phyloP scores from a whole-genome alignment of 2,888 invertebrate genomes.

The Charanyca ferruginea region DNA sequence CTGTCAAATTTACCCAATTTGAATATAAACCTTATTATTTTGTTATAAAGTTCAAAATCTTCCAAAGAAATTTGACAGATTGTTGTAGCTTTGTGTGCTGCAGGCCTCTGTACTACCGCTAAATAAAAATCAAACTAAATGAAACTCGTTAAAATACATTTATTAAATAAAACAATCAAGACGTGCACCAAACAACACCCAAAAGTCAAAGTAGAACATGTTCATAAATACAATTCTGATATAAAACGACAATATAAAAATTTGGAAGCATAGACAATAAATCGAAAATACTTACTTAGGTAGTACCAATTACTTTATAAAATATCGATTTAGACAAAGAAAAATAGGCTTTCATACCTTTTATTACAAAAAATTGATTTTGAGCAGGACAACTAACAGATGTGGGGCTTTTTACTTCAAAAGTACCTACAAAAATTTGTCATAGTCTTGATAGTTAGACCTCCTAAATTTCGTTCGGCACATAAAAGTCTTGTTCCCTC shows the following conservation, averaged over 20 bases:
- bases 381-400: no score
- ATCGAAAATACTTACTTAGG: not conserved
- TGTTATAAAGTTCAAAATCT: no score
- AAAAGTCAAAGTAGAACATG: not conserved
- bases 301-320: not conserved
- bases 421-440: not conserved
- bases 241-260: not conserved
- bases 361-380: not conserved
- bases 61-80: no score
- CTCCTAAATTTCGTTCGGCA: slow-evolving; percentile 65
- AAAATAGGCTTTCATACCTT: not conserved
- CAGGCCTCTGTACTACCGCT: no score
- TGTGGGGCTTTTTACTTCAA: no score
- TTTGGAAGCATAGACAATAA: no score
- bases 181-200: not conserved
- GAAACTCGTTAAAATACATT: not conserved
- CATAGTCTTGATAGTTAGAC: not conserved
- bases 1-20: no score
- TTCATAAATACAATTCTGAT: not conserved
- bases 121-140: not conserved
- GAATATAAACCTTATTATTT: no score
- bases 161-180: not conserved
- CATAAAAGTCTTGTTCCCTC: slow-evolving; percentile 75
- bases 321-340: not conserved
- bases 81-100: no score